Percentiles rank a stretch among this genome's conserved stretches.
Conservation (phyloP, 2,888 invertebrate genomes). For the Drosophila ezoana region DNA sequence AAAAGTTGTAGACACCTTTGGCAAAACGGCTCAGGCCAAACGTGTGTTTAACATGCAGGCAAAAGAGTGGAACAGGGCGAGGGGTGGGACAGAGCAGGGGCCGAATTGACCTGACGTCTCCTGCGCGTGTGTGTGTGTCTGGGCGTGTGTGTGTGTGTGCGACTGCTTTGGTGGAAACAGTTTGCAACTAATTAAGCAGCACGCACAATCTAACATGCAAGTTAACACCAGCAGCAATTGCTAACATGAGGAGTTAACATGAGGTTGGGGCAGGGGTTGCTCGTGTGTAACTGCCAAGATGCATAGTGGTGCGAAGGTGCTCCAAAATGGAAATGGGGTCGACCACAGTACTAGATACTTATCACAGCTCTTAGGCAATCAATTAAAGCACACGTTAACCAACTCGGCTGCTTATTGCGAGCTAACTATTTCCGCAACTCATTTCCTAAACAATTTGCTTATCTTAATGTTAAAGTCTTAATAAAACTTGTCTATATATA, state of each 20-base stretch:
- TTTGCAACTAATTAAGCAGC: conserved; percentile 80
- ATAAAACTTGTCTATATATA: too few relatives aligned
- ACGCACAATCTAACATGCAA: conserved; percentile 81
- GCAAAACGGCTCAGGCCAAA: conserved; percentile 28
- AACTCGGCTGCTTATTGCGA: conserved; percentile 27
- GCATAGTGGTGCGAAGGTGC: conserved; percentile 46
- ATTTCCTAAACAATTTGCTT: conserved; percentile 34
- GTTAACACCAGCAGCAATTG: conserved; percentile 62
- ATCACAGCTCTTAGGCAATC: conserved; percentile 49
- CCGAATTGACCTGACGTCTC: conserved; percentile 43
- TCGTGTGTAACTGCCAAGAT: conserved; percentile 6
- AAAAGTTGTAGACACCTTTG: conserved; percentile 48
- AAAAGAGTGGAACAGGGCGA: neutral
- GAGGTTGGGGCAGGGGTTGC: neutral
- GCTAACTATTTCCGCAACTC: conserved; percentile 9
- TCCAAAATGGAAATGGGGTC: neutral
- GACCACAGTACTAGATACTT: conserved; percentile 24
- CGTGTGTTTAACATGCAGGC: conserved; percentile 56
- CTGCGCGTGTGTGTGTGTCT: conserved; percentile 10
- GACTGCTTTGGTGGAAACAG: conserved; percentile 71
- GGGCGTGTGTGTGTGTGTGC: conserved; percentile 6
- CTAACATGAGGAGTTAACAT: conserved; percentile 16
- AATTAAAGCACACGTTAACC: conserved; percentile 34
- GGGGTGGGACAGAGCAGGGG: neutral
- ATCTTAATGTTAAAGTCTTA: neutral